These are phyloP conservation scores for Talpa occidentalis DNA, from an alignment of 2,113 vertebrate genomes.

Conservation along the genomic window DNA sequence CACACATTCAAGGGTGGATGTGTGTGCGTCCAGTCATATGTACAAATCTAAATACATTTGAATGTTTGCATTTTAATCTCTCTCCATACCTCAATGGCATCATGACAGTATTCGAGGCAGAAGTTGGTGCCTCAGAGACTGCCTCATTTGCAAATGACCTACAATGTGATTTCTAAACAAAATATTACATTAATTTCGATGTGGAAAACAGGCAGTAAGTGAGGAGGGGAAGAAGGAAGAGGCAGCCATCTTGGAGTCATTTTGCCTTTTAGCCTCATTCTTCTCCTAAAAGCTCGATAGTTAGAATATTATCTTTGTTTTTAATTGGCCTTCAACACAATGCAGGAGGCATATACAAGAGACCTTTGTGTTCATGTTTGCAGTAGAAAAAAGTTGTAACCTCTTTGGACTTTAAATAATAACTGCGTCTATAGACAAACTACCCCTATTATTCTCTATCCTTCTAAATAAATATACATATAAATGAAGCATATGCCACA, in stretches of 20 bases:
- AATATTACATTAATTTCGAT: constrained; percentile 76
- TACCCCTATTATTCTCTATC: constrained; percentile 66
- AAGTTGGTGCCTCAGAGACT: constrained; percentile 46
- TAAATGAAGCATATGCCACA: constrained; percentile 72
- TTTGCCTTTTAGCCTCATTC: constrained; percentile 68
- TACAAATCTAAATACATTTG: constrained; percentile 54
- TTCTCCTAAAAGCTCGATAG: background rate
- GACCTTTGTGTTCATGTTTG: constrained; percentile 26
- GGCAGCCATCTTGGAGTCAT: constrained; percentile 85
- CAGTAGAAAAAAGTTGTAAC: constrained; percentile 65
- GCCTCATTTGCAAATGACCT: constrained; percentile 73
- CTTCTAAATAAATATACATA: constrained; percentile 74
- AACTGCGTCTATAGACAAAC: constrained; percentile 59
- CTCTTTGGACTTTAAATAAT: constrained; percentile 71
- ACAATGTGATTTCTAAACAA: constrained; percentile 75
- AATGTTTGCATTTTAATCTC: constrained; percentile 80
- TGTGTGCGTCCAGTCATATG: constrained; percentile 20
- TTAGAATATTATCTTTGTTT: constrained; percentile 62
- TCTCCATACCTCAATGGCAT: constrained; percentile 55
- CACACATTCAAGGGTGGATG: background rate
- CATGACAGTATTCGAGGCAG: constrained; percentile 51
- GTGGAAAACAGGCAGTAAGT: constrained; percentile 53
- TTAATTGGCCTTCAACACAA: constrained; percentile 53
- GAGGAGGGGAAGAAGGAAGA: constrained; percentile 72
- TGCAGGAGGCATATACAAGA: constrained; percentile 40